These are phyloP conservation scores for Scomber japonicus DNA, from an alignment of 2,113 vertebrate genomes.

Conservation along the genomic window DNA sequence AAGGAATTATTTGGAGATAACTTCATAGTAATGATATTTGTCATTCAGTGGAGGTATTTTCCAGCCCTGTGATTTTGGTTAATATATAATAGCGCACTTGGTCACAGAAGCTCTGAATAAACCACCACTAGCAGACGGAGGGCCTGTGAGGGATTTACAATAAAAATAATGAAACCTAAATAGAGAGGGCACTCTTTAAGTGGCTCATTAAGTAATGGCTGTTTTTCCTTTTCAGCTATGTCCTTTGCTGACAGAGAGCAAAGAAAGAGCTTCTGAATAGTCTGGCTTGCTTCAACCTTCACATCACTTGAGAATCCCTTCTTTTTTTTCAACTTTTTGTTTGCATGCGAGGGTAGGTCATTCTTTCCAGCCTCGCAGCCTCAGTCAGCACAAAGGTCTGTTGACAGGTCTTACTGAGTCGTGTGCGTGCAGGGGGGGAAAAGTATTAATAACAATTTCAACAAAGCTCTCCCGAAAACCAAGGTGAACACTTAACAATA, in stretches of 20 bases:
- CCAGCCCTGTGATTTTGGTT: slow-evolving; percentile 57
- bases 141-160: slow-evolving; percentile 74
- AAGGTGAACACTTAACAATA: slow-evolving; percentile 13
- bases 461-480: slow-evolving; percentile 21
- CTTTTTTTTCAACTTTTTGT: slow-evolving; percentile 57
- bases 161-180: slow-evolving; percentile 81
- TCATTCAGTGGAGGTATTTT: slow-evolving; percentile 62
- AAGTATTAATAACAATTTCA: slow-evolving; percentile 26
- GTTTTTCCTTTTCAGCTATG: slow-evolving; percentile 74
- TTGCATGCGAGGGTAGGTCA: slow-evolving; percentile 54
- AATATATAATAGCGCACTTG: slow-evolving; percentile 50
- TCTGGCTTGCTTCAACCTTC: slow-evolving; percentile 60
- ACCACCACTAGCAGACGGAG: slow-evolving; percentile 53
- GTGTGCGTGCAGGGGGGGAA: neutral
- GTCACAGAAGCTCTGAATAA: slow-evolving; percentile 43
- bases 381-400: slow-evolving; percentile 40
- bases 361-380: slow-evolving; percentile 53
- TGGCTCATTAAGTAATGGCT: slow-evolving; percentile 80
- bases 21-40: slow-evolving; percentile 49
- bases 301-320: slow-evolving; percentile 63
- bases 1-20: slow-evolving; percentile 38
- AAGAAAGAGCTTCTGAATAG: slow-evolving; percentile 59
- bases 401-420: slow-evolving; percentile 33
- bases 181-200: slow-evolving; percentile 74
- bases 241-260: slow-evolving; percentile 63